Base-by-base conservation (phyloP, 2,888 invertebrate genomes). In the Drosophila crucigera region DNA sequence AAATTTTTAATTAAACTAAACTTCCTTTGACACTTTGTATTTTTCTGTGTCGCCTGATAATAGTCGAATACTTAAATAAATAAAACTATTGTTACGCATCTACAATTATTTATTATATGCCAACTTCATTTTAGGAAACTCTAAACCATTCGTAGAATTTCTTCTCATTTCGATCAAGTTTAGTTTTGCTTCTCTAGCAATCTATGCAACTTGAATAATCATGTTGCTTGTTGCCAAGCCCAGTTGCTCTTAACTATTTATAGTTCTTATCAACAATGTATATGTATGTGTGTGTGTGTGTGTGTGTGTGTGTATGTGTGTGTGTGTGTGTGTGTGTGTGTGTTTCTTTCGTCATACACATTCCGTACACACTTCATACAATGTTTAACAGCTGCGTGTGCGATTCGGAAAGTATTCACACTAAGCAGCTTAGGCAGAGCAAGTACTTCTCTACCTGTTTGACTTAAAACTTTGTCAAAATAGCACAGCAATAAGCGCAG, bases 241-340 rank as follows among this genome's bases (percentile, higher is more conserved):
- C 43, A 39, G n/a, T n/a, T 65, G 50, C 55, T 70, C 28, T 31
- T 33, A 49, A 67, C 76, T 68, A 71, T 71, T 63, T 74, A 68
- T 52, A 61, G 39, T 61, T 73, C 68, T 77, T 77, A 77, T 77
- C 77, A 77, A 39, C 62, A 41, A 47, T 25, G 30, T 30, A 22
- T 31, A 35, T 25, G 30, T 35, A 22, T 25, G 28, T 50, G 11
- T 49, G 25, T 35, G 19, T 28, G 22, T 41, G 30, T 30, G 28
- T 50, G 11, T 49, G 25, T 35, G 19, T 28, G 22, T 41, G 30
- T 25, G 30, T 30, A 22, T 31, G 47, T 25, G 30, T 35, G 30
- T 25, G 28, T 50, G 11, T 49, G 25, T 35, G 19, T 28, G 22
- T 41, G 30, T 30, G n/a, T n/a, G n/a, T n/a, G n/a, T n/a, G n/a